These are phyloP conservation scores for Muntiacus muntjak DNA, from an alignment of 2,113 vertebrate genomes.

Conservation along the genomic window DNA sequence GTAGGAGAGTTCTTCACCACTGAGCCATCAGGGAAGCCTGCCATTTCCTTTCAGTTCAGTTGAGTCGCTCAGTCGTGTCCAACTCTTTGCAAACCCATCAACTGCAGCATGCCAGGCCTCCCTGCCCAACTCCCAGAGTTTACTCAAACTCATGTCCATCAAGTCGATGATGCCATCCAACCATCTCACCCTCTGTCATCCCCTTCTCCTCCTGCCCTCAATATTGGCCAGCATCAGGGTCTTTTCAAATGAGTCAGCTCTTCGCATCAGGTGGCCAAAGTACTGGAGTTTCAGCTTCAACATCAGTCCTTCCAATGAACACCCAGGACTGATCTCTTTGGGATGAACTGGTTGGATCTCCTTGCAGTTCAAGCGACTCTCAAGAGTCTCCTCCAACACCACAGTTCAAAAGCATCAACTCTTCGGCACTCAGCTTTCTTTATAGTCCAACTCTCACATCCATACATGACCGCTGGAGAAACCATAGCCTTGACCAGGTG, in stretches of 20 bases:
- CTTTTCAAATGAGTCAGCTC: not conserved
- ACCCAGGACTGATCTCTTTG: not conserved
- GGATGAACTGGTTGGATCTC: not conserved
- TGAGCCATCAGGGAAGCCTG: not conserved
- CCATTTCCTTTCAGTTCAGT: not conserved
- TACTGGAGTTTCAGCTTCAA: not conserved
- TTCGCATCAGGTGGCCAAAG: not conserved
- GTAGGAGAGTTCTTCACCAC: not conserved
- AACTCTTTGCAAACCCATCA: not conserved
- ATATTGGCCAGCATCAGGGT: not conserved
- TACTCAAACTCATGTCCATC: not conserved
- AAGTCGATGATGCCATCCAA: not conserved
- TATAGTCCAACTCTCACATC: not conserved
- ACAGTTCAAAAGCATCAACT: not conserved
- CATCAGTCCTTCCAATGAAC: not conserved
- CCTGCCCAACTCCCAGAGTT: not conserved
- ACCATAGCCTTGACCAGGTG: not conserved
- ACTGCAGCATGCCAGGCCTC: not conserved
- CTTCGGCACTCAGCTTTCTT: fast-evolving
- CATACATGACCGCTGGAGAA: not conserved
- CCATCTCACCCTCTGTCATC: not conserved
- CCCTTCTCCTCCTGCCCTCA: not conserved
- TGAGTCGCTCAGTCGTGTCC: not conserved
- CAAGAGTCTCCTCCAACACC: not conserved
- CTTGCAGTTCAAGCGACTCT: not conserved